Conservation (phyloP, 2,797 vertebrate species). For the Diglossa cyanea region DNA sequence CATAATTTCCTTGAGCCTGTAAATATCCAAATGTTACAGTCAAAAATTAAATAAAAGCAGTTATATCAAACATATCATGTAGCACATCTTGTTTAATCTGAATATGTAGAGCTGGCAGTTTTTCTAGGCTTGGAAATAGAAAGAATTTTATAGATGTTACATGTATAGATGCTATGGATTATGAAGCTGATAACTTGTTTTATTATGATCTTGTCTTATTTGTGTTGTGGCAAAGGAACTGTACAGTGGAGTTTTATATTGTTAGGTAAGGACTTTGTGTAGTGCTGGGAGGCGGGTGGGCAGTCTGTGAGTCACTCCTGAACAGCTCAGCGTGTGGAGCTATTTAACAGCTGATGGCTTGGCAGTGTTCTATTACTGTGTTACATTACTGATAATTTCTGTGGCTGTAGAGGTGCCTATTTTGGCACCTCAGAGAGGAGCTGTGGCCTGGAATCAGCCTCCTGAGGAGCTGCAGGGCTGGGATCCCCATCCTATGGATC, state of each 20-base stretch:
- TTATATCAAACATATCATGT: background rate
- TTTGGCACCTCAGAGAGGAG: background rate
- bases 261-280: background rate
- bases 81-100: background rate
- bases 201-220: background rate
- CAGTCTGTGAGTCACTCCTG: background rate
- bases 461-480: background rate
- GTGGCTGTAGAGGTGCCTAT: background rate
- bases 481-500: background rate
- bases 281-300: background rate
- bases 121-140: background rate
- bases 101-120: background rate
- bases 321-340: background rate
- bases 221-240: background rate
- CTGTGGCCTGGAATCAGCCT: accelerated
- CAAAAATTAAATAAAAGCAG: slow-evolving; percentile 1
- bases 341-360: background rate
- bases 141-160: background rate
- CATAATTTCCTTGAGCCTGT: background rate
- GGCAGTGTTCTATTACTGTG: background rate
- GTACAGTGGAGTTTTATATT: background rate
- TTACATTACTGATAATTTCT: background rate
- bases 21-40: background rate
- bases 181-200: background rate
- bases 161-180: background rate